Conservation (phyloP, 2,113 vertebrate species). For the Agelaius tricolor region DNA sequence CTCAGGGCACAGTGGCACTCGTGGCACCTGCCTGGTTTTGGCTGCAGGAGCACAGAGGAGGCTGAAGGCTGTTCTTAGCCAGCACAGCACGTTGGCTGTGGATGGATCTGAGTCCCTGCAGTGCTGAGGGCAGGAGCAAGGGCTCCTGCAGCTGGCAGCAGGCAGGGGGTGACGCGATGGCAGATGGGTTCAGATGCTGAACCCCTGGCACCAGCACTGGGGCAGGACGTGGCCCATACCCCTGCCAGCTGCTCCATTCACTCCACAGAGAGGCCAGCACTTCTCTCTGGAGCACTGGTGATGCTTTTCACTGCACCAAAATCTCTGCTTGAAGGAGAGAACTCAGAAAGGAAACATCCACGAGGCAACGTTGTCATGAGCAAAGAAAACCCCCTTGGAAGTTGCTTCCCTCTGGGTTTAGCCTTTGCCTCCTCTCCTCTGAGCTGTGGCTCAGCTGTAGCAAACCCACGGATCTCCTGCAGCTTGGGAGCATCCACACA, state of each 20-base stretch:
- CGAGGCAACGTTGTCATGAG: rapidly evolving
- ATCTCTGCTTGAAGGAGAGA: not conserved
- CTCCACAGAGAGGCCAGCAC: not conserved
- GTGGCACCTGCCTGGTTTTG: rapidly evolving
- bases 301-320: not conserved
- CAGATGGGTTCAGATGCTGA: not conserved
- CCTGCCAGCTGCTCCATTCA: not conserved
- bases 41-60: not conserved
- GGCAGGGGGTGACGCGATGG: not conserved
- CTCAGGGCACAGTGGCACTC: rapidly evolving
- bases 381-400: not conserved
- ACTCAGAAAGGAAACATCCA: not conserved
- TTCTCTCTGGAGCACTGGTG: not conserved
- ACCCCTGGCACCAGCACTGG: not conserved
- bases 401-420: not conserved
- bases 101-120: not conserved
- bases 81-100: rapidly evolving
- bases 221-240: not conserved
- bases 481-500: not conserved
- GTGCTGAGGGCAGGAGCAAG: rapidly evolving
- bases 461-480: not conserved
- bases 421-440: not conserved
- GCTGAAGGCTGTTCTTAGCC: rapidly evolving
- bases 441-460: not conserved
- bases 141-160: rapidly evolving